Evolutionary conservation across 92 coral and sea anemone genomes (phyloP).

Genomic region (Umimayanthus chanpuru): DNA sequence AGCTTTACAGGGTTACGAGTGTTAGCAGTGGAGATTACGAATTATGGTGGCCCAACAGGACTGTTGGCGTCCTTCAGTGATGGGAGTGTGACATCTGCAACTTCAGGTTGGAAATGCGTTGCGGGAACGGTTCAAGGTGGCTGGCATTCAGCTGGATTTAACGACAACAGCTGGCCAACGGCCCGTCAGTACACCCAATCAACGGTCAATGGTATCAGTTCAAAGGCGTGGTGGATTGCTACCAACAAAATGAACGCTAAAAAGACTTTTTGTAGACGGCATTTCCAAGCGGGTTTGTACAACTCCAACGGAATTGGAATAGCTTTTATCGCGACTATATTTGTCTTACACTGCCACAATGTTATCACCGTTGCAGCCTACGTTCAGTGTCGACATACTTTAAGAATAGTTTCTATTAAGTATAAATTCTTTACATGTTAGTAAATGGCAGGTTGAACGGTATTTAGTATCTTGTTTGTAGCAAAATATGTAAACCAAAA

Average conservation of each 20-base stretch:
- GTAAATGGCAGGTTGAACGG: too few species aligned
- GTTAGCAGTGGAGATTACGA: slow-evolving; percentile 19
- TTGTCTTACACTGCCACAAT: neutral
- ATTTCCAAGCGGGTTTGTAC: slow-evolving; percentile 12
- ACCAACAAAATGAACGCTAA: neutral
- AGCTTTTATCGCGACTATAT: too few species aligned
- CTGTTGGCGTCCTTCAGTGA: slow-evolving; percentile 25
- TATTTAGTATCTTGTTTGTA: too few species aligned
- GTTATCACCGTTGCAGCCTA: neutral
- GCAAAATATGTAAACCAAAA: too few species aligned
- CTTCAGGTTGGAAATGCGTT: neutral
- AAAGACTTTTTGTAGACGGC: slow-evolving; percentile 34
- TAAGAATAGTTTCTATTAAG: neutral
- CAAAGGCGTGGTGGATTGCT: slow-evolving; percentile 2
- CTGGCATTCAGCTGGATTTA: neutral
- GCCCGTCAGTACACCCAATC: slow-evolving; percentile 12
- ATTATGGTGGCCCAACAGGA: neutral
- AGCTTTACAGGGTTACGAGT: neutral
- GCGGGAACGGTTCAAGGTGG: neutral
- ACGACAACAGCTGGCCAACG: slow-evolving; percentile 26
- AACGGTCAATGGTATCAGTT: slow-evolving; percentile 6
- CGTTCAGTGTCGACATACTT: neutral
- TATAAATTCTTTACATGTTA: too few species aligned
- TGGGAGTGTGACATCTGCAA: neutral
- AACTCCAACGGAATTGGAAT: neutral